Evolutionary conservation across 2,797 vertebrate species (phyloP).

Genomic region (Sarcophilus harrisii): DNA sequence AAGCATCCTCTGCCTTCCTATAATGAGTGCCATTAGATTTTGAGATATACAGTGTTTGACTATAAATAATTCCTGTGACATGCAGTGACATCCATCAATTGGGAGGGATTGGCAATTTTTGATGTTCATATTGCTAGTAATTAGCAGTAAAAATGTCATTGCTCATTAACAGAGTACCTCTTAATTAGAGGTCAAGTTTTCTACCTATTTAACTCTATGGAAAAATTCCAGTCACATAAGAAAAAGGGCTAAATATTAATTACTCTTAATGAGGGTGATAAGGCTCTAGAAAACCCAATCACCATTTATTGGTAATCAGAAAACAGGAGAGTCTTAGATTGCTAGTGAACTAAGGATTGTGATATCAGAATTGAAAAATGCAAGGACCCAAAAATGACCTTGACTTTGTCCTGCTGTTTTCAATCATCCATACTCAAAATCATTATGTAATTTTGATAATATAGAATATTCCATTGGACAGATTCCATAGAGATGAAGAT

Average conservation of each 20-base stretch:
- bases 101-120: slow-evolving; percentile 14
- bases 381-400: not conserved
- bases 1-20: not conserved
- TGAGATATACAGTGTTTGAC: slow-evolving; percentile 25
- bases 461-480: not conserved
- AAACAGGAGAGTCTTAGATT: not conserved
- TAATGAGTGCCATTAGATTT: slow-evolving; percentile 29
- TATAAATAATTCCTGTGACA: slow-evolving; percentile 10
- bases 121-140: slow-evolving; percentile 17
- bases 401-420: not conserved
- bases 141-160: slow-evolving; percentile 39
- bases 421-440: not conserved
- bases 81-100: slow-evolving; percentile 22
- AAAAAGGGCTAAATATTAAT: not conserved
- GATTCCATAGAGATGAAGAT: not conserved
- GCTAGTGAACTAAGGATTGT: not conserved
- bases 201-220: not conserved
- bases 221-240: slow-evolving; percentile 12
- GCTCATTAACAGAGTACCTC: slow-evolving; percentile 33
- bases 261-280: not conserved
- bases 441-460: not conserved
- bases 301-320: not conserved
- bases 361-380: not conserved
- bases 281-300: not conserved
- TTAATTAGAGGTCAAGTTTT: slow-evolving; percentile 28